A percentile compares a stretch with the other conserved stretches of the same genome.
phyloP scores from a whole-genome alignment of 2,113 vertebrate species.

The Xenopus borealis region DNA sequence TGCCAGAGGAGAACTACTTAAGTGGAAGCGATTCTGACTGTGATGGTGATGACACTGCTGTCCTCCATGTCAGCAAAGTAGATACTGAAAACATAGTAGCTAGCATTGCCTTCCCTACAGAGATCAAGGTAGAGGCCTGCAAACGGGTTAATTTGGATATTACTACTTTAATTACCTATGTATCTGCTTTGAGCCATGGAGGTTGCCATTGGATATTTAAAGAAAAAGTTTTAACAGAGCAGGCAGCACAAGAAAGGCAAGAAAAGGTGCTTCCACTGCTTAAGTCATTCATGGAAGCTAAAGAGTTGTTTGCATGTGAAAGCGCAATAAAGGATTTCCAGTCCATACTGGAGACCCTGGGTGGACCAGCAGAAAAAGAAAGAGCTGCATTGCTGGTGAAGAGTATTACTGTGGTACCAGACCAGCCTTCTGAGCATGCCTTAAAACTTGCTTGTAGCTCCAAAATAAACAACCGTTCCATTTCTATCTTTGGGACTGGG shows the following conservation, averaged over 20 bases:
- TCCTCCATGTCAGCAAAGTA: conserved; percentile 71
- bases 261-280: conserved; percentile 81
- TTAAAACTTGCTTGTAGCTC: conserved; percentile 77
- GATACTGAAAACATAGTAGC: conserved; percentile 79
- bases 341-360: conserved; percentile 85
- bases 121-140: conserved; percentile 79
- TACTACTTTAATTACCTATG: conserved; percentile 88
- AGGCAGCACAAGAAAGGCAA: conserved; percentile 84
- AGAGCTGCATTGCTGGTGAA: conserved; percentile 74
- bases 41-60: conserved; percentile 51
- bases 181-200: conserved; percentile 90
- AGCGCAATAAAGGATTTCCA: conserved; percentile 90
- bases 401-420: conserved; percentile 77
- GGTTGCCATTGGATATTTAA: conserved; percentile 83
- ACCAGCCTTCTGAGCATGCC: conserved; percentile 83
- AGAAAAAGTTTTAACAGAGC: conserved; percentile 90
- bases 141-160: conserved; percentile 89
- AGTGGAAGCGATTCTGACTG: conserved; percentile 61
- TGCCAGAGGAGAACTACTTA: conserved; percentile 40
- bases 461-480: conserved; percentile 85
- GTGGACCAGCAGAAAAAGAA: conserved; percentile 82
- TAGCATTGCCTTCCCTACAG: conserved; percentile 80
- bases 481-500: conserved; percentile 91
- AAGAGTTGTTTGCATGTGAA: conserved; percentile 86
- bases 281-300: conserved; percentile 83